A percentile compares a stretch with the other conserved stretches of the same genome.
Evolutionary conservation across 2,888 invertebrate species (phyloP).

Genomic region (Eupeodes luniger): DNA sequence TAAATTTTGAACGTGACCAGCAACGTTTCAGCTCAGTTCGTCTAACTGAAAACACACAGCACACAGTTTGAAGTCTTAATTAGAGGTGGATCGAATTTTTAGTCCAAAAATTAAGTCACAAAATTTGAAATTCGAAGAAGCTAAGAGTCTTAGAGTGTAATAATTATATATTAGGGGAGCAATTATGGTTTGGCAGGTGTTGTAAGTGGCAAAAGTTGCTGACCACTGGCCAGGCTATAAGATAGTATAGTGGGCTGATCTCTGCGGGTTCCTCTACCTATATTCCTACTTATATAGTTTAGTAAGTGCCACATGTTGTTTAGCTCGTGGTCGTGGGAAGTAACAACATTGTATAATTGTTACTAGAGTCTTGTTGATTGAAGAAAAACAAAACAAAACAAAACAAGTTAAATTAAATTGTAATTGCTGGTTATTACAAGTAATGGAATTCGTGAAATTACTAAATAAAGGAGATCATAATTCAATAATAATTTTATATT

Average conservation of each 20-base stretch:
- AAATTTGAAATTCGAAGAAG: slow-evolving; percentile 57
- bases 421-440: slow-evolving; percentile 22
- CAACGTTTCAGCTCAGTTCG: not conserved
- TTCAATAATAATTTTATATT: slow-evolving; percentile 24
- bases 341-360: slow-evolving; percentile 25
- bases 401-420: slow-evolving; percentile 44
- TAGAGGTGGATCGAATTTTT: slow-evolving; percentile 44
- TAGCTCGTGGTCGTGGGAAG: slow-evolving; percentile 69
- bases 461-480: slow-evolving; percentile 29
- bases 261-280: not conserved
- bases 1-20: slow-evolving; percentile 23
- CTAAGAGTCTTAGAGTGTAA: slow-evolving; percentile 15
- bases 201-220: slow-evolving; percentile 43
- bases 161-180: slow-evolving; percentile 29
- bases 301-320: slow-evolving; percentile 27
- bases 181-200: slow-evolving; percentile 61
- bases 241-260: slow-evolving; percentile 5
- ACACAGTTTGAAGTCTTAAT: slow-evolving; percentile 63
- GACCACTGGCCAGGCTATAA: too few species aligned
- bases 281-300: too few species aligned
- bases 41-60: not conserved
- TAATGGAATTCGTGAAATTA: slow-evolving; percentile 22
- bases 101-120: slow-evolving; percentile 52
- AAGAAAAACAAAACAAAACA: not conserved
- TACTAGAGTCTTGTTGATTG: too few species aligned